These are phyloP conservation scores for Calidris pygmaea DNA, from an alignment of 2,113 vertebrate genomes.

Conservation along the genomic window DNA sequence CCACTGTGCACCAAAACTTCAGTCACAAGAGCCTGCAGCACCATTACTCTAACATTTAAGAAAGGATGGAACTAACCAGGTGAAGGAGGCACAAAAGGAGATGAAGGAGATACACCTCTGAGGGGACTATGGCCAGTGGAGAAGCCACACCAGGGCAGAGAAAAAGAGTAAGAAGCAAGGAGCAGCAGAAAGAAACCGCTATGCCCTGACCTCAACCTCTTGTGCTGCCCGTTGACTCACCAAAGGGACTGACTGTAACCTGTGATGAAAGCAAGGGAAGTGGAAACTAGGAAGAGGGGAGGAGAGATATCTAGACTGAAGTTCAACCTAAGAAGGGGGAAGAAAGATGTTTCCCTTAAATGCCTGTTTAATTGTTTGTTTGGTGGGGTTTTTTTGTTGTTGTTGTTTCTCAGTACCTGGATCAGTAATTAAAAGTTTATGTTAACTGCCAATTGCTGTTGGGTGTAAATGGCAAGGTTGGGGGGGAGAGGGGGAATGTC, in stretches of 20 bases:
- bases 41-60: neutral
- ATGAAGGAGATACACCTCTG: too few species aligned
- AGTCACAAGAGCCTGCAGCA: neutral
- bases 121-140: neutral
- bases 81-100: neutral
- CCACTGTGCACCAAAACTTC: neutral
- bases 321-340: neutral
- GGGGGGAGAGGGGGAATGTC: too few species aligned
- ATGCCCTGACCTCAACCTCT: neutral
- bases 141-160: neutral
- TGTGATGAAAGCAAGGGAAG: neutral
- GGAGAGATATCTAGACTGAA: neutral
- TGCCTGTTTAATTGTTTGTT: too few species aligned
- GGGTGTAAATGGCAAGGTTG: too few species aligned
- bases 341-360: neutral
- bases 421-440: too few species aligned
- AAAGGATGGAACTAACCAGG: neutral
- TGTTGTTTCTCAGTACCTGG: too few species aligned
- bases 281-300: neutral
- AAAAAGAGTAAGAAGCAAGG: neutral
- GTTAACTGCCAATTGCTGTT: too few species aligned
- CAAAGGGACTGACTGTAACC: neutral
- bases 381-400: too few species aligned
- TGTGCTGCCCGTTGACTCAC: neutral
- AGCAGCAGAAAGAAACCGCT: neutral